Conservation (phyloP, 2,113 vertebrate genomes). For the Tragelaphus scriptus region DNA sequence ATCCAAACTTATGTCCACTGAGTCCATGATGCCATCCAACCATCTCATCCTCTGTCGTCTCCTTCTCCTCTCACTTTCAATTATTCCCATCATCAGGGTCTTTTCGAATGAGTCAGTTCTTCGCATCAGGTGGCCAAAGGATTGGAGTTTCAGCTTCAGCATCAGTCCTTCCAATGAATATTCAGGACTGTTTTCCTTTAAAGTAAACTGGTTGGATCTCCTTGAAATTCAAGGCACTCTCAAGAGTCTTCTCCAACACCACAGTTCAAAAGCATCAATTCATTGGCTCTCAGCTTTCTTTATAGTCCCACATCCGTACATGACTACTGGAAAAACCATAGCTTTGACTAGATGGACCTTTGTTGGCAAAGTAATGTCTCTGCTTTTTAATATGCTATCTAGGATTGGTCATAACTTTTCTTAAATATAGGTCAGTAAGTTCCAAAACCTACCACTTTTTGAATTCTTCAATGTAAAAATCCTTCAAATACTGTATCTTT, state of each 20-base stretch:
- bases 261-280: not conserved
- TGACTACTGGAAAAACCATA: not conserved
- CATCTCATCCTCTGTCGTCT: not conserved
- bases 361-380: not conserved
- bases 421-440: not conserved
- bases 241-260: not conserved
- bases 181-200: not conserved
- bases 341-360: not conserved
- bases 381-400: not conserved
- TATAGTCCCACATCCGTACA: not conserved
- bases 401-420: not conserved
- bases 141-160: not conserved
- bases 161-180: not conserved
- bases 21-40: not conserved
- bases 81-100: not conserved
- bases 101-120: not conserved
- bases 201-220: not conserved
- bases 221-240: not conserved
- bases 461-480: not conserved
- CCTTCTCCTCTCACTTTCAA: not conserved
- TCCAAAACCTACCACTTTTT: not conserved
- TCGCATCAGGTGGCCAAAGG: not conserved
- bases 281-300: not conserved
- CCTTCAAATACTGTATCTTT: not conserved
- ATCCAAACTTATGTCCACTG: not conserved